Evolutionary conservation across 2,888 invertebrate species (phyloP).

Genomic region (Saturnia japonica): DNA sequence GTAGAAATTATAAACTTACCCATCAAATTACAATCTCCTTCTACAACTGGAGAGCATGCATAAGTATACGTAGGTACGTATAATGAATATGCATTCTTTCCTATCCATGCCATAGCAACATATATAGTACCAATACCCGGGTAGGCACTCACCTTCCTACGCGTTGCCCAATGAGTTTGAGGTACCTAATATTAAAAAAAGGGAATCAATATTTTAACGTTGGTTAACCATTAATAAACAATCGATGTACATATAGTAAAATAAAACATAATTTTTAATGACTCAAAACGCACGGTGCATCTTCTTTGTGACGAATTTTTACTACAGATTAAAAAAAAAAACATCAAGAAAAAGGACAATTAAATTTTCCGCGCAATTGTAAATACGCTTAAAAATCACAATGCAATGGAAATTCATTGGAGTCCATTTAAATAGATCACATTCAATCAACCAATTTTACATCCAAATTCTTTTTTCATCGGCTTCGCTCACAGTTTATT

Average conservation of each 20-base stretch:
- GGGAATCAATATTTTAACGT: background rate
- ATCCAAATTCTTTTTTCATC: no score
- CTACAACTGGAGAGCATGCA: conserved; percentile 80
- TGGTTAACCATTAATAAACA: background rate
- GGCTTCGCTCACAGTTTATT: no score
- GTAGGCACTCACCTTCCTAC: conserved; percentile 82
- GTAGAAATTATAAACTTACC: conserved; percentile 63
- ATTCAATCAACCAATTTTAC: no score
- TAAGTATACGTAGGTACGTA: conserved; percentile 87
- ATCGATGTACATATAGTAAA: background rate
- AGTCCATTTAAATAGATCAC: no score
- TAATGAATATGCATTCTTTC: conserved; percentile 67
- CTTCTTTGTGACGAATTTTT: background rate
- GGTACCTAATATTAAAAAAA: conserved; percentile 7
- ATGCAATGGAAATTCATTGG: no score
- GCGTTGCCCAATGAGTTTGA: conserved; percentile 25
- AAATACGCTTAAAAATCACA: no score
- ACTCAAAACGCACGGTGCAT: background rate
- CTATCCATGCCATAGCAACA: conserved; percentile 72
- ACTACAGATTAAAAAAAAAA: background rate
- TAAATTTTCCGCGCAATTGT: no score
- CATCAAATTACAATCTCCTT: conserved; percentile 76
- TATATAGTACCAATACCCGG: conserved; percentile 83
- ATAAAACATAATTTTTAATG: background rate
- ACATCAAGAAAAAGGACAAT: no score